phyloP scores from a whole-genome alignment of 2,797 vertebrate genomes.

The Momotus momota region DNA sequence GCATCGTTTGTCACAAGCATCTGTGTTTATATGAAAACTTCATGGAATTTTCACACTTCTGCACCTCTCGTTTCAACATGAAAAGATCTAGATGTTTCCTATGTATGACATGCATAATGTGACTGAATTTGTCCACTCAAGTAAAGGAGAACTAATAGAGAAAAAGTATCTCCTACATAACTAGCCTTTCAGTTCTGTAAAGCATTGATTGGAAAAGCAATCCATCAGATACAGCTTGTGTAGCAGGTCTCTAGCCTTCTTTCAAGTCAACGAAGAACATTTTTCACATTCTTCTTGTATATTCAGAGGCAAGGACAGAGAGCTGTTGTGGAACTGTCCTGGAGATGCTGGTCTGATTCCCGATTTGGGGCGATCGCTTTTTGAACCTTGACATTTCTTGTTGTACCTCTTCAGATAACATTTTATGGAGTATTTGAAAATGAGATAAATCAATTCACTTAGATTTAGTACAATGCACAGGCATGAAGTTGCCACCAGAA shows the following conservation, averaged over 20 bases:
- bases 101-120: not conserved
- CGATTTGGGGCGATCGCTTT: not conserved
- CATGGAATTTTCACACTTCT: not conserved
- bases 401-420: conserved; percentile 73
- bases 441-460: conserved; percentile 84
- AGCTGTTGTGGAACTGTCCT: not conserved
- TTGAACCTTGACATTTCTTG: conserved; percentile 27
- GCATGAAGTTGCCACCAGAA: conserved; percentile 86
- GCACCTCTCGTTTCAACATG: not conserved
- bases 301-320: not conserved
- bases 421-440: conserved; percentile 83
- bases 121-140: not conserved
- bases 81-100: not conserved
- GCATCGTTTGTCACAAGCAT: not conserved
- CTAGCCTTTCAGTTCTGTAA: not conserved
- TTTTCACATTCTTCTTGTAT: not conserved
- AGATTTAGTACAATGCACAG: conserved; percentile 86
- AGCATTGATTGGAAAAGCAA: not conserved
- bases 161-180: not conserved
- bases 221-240: not conserved
- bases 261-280: not conserved
- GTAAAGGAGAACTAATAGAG: not conserved
- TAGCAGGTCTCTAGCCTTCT: not conserved
- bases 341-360: not conserved
- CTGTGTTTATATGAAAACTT: conserved; percentile 13